Percentiles rank a stretch among this genome's conserved stretches.
Evolutionary conservation across 2,113 vertebrate genomes (phyloP).

Genomic region (Pyxicephalus adspersus): DNA sequence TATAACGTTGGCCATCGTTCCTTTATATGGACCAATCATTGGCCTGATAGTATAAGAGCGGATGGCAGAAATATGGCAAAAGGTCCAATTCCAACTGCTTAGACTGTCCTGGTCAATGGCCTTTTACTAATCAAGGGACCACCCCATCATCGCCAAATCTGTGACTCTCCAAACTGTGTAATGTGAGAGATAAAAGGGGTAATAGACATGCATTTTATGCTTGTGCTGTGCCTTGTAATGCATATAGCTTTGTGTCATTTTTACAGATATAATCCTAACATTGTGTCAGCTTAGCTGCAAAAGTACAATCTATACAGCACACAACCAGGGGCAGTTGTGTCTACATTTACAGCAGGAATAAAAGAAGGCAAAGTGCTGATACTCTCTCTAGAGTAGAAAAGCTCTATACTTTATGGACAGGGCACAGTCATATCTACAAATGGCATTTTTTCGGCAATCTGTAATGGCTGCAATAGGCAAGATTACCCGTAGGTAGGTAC

Average conservation of each 20-base stretch:
- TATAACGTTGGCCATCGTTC: not conserved
- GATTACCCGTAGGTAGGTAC: no score
- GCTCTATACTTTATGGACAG: no score
- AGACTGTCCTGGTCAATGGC: not conserved
- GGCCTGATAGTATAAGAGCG: not conserved
- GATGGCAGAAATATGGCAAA: not conserved
- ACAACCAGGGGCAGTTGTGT: not conserved
- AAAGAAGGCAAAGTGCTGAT: not conserved
- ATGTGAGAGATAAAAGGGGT: not conserved
- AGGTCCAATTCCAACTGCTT: not conserved
- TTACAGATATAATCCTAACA: slow-evolving; percentile 23
- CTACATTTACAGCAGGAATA: not conserved
- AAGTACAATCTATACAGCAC: not conserved
- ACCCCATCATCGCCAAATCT: not conserved
- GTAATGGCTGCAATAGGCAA: no score
- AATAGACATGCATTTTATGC: slow-evolving; percentile 29
- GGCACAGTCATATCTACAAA: no score
- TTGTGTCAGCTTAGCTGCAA: slow-evolving; percentile 20
- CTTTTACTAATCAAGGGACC: not conserved
- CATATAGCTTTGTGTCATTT: slow-evolving; percentile 35
- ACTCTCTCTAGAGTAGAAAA: no score
- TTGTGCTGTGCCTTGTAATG: slow-evolving; percentile 42
- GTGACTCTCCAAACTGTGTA: not conserved
- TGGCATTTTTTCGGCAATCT: no score
- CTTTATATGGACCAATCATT: not conserved